phyloP scores from a whole-genome alignment of 2,797 vertebrate species.

The Tenualosa thibaudeaui region DNA sequence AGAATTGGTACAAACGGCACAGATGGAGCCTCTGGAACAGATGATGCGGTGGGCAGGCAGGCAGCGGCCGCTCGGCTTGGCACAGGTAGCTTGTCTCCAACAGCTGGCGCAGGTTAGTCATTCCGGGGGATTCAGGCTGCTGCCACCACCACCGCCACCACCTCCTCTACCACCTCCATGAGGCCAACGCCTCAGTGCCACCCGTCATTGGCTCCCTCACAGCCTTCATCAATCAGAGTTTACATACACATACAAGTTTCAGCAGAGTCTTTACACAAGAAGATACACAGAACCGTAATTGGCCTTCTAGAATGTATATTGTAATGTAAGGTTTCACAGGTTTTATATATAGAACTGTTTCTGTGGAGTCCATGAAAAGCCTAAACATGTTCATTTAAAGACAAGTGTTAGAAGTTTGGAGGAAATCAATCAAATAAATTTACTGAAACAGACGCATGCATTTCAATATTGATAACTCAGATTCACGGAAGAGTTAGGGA shows the following conservation, averaged over 20 bases:
- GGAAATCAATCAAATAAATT: too few species aligned
- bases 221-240: conserved; percentile 10
- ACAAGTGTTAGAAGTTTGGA: too few species aligned
- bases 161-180: neutral
- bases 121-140: conserved; percentile 98
- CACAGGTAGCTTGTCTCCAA: conserved; percentile 99
- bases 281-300: neutral
- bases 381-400: too few species aligned
- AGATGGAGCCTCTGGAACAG: conserved; percentile 98
- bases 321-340: neutral
- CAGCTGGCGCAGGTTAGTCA: conserved; percentile 99
- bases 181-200: neutral
- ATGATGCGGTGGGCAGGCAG: conserved; percentile 93
- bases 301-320: neutral
- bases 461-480: too few species aligned
- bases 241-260: neutral
- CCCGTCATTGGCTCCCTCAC: neutral
- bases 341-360: neutral
- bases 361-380: too few species aligned
- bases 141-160: conserved; percentile 65
- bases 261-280: neutral
- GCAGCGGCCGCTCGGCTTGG: conserved; percentile 82
- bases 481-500: too few species aligned
- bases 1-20: conserved; percentile 91
- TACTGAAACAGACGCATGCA: too few species aligned